These are phyloP conservation scores for Nycteola revayana DNA, from an alignment of 2,888 invertebrate genomes.

Conservation along the genomic window DNA sequence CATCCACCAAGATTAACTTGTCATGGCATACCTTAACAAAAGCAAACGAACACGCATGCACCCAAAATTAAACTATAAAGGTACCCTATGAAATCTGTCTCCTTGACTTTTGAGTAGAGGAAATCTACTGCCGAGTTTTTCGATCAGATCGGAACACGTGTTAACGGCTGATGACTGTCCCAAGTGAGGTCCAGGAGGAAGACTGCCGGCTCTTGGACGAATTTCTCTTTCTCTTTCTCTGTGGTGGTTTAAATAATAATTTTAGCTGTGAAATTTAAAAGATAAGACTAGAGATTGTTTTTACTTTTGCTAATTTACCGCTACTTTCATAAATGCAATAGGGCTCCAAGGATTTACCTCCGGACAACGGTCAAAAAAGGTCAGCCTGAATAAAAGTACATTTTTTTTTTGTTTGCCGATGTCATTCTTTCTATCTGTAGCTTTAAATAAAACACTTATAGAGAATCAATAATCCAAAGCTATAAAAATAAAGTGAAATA, in stretches of 20 bases:
- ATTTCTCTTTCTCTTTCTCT: conserved; percentile 44
- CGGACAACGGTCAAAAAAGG: too few relatives aligned
- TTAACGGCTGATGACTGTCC: conserved; percentile 42
- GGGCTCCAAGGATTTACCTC: too few relatives aligned
- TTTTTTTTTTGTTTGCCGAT: too few relatives aligned
- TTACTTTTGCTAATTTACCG: too few relatives aligned
- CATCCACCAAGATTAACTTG: conserved; percentile 6
- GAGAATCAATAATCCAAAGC: too few relatives aligned
- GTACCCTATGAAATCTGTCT: conserved; percentile 84
- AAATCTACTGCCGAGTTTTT: conserved; percentile 73
- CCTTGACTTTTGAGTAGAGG: conserved; percentile 77
- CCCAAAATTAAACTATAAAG: conserved; percentile 28
- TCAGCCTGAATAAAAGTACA: too few relatives aligned
- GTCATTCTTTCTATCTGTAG: too few relatives aligned
- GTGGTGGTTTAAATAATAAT: conserved; percentile 12
- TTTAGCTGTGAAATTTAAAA: too few relatives aligned
- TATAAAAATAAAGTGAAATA: too few relatives aligned
- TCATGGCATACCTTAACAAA: conserved; percentile 4
- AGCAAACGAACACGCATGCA: conserved; percentile 22
- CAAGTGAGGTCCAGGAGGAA: conserved; percentile 49
- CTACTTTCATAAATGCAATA: too few relatives aligned
- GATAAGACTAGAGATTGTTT: too few relatives aligned
- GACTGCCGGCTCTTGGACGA: conserved; percentile 64
- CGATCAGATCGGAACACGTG: conserved; percentile 68
- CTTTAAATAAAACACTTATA: too few relatives aligned